A percentile compares a stretch with the other conserved stretches of the same genome.
Conservation (phyloP, 2,113 vertebrate genomes). For the Alouatta palliata region DNA sequence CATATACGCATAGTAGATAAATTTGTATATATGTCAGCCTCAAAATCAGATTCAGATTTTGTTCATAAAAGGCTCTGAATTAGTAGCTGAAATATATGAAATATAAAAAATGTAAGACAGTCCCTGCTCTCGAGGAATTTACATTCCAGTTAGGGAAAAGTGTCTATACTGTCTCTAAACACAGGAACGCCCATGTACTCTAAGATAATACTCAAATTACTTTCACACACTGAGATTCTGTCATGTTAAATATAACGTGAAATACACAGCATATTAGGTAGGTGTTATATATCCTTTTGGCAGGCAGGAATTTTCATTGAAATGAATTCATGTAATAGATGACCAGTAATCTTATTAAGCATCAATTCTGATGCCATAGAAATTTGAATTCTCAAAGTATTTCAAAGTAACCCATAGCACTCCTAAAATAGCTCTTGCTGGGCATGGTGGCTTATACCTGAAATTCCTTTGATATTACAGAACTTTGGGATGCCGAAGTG, state of each 20-base stretch:
- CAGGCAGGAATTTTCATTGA: neutral
- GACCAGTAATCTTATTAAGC: neutral
- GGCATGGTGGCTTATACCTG: no score
- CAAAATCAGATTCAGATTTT: conserved; percentile 22
- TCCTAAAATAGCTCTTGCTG: neutral
- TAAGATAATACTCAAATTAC: neutral
- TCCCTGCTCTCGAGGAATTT: neutral
- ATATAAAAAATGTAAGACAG: neutral
- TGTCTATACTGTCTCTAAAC: no score
- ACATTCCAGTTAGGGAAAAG: neutral
- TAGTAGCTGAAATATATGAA: neutral
- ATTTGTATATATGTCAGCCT: neutral
- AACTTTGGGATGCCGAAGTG: no score
- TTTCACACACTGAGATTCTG: neutral
- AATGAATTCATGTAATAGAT: neutral
- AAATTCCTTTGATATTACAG: no score
- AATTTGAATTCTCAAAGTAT: neutral
- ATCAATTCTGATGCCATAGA: neutral
- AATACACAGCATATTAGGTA: neutral
- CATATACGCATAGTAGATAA: neutral
- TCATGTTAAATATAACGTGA: neutral
- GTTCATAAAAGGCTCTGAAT: neutral
- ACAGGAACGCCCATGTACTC: neutral
- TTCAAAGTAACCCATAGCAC: neutral
- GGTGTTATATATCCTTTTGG: neutral